phyloP scores from a whole-genome alignment of 2,888 invertebrate genomes.

The Himalopsyche japonica region DNA sequence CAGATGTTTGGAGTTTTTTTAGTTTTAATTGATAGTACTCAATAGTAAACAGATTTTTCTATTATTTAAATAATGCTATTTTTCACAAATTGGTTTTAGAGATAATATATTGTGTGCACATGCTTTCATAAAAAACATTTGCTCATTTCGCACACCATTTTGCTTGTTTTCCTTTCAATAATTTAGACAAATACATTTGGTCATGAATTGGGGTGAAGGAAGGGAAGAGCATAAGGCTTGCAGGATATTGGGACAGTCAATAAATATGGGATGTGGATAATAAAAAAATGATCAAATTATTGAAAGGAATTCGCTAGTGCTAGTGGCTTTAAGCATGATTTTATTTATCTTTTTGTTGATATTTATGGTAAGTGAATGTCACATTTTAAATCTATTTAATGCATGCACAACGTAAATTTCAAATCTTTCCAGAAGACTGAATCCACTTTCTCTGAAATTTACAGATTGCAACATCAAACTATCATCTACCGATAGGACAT shows the following conservation, averaged over 20 bases:
- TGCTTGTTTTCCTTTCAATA: neutral
- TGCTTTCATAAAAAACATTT: neutral
- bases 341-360: neutral
- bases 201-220: neutral
- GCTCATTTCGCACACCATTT: neutral
- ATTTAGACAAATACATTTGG: neutral
- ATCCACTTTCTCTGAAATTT: too few species aligned
- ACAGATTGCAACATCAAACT: too few species aligned
- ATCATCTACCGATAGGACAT: too few species aligned
- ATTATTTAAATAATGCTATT: neutral
- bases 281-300: neutral
- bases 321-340: neutral
- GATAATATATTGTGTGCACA: neutral
- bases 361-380: neutral
- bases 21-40: too few species aligned
- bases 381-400: neutral
- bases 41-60: too few species aligned
- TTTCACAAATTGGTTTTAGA: neutral
- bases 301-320: neutral
- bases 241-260: neutral
- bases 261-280: neutral
- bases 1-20: too few species aligned
- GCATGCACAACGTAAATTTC: too few species aligned
- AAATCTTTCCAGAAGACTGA: too few species aligned
- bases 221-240: neutral